These are phyloP conservation scores for Spilosoma lubricipeda DNA, from an alignment of 2,888 invertebrate species.

Conservation along the genomic window DNA sequence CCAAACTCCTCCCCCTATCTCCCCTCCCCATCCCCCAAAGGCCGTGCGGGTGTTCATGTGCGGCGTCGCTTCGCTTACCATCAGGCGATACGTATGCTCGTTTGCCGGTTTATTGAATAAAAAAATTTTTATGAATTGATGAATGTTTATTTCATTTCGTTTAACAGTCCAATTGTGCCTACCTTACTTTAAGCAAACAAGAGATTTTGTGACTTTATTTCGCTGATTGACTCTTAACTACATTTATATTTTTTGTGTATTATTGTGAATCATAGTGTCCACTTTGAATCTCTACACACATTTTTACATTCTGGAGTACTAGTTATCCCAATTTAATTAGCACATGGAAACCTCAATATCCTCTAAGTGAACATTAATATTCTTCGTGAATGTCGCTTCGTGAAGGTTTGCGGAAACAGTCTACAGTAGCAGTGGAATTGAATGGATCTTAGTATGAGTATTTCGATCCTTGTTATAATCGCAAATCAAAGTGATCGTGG, in stretches of 20 bases:
- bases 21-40: no score
- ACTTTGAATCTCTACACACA: background rate
- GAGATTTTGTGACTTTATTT: background rate
- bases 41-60: no score
- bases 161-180: no score
- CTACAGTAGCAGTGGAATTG: background rate
- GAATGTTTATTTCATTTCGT: no score
- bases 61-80: no score
- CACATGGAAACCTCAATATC: conserved; percentile 23
- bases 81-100: no score
- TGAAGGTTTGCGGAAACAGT: conserved; percentile 46
- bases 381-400: conserved; percentile 27
- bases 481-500: no score
- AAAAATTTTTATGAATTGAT: no score
- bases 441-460: conserved; percentile 5
- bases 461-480: background rate
- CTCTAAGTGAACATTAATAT: conserved; percentile 39
- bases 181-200: background rate
- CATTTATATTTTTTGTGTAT: background rate
- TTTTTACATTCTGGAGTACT: background rate
- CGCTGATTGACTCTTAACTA: background rate
- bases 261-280: no score
- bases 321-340: conserved; percentile 17
- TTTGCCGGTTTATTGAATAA: no score
- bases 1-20: no score